A percentile compares a stretch with the other conserved stretches of the same genome.
phyloP scores from a whole-genome alignment of 2,113 vertebrate species.

The Symphodus melops region DNA sequence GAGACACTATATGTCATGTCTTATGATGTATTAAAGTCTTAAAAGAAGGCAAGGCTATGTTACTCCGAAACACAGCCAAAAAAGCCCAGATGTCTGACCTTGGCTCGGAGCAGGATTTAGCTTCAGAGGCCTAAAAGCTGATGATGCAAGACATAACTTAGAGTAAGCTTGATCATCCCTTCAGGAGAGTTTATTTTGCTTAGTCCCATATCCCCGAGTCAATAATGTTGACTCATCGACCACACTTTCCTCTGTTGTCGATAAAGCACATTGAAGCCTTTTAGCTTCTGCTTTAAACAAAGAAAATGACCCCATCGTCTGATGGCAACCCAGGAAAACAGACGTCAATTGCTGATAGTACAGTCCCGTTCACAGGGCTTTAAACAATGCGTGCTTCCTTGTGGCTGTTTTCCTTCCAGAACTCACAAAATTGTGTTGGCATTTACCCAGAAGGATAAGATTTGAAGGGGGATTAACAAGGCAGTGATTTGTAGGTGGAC shows the following conservation, averaged over 20 bases:
- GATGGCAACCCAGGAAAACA: conserved; percentile 22
- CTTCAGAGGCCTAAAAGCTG: conserved; percentile 60
- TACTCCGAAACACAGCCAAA: conserved; percentile 12
- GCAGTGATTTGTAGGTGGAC: conserved; percentile 51
- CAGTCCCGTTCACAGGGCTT: conserved; percentile 18
- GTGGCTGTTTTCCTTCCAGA: conserved; percentile 13
- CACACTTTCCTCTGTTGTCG: conserved; percentile 41
- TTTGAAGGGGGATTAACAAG: conserved; percentile 58
- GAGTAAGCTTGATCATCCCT: conserved; percentile 68
- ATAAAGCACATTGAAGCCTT: conserved; percentile 62
- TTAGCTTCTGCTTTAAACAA: conserved; percentile 64
- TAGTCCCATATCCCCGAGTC: conserved; percentile 62
- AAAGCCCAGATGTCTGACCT: conserved; percentile 59
- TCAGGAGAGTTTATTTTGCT: conserved; percentile 69
- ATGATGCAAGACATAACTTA: conserved; percentile 65
- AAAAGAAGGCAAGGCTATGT: neutral
- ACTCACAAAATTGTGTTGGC: conserved; percentile 34
- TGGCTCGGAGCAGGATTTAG: conserved; percentile 60
- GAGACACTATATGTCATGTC: neutral
- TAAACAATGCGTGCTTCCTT: conserved; percentile 22
- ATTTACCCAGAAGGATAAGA: conserved; percentile 48
- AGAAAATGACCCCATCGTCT: conserved; percentile 50
- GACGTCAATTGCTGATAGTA: conserved; percentile 20
- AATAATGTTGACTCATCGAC: conserved; percentile 73
- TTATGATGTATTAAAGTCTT: neutral